phyloP scores from a whole-genome alignment of 2,888 invertebrate species.

The Oligia latruncula region DNA sequence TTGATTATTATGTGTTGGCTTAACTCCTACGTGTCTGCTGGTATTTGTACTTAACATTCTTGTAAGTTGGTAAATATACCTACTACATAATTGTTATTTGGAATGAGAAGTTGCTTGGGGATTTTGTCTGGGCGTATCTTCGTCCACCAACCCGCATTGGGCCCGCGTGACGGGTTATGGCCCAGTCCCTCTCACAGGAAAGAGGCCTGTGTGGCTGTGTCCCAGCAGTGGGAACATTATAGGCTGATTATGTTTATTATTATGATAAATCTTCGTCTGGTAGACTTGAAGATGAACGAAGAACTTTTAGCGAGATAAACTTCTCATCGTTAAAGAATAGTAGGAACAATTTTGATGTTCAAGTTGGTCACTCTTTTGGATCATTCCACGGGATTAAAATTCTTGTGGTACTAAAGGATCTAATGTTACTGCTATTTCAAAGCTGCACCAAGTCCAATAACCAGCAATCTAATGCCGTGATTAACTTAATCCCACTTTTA shows the following conservation, averaged over 20 bases:
- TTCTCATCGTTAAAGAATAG: neutral
- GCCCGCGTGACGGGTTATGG: neutral
- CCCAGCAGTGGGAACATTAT: neutral
- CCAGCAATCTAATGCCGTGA: neutral
- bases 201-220: neutral
- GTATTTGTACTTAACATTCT: conserved; percentile 52
- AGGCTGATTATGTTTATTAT: neutral
- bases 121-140: neutral
- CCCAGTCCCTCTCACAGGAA: neutral
- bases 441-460: neutral
- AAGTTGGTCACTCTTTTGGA: neutral
- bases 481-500: conserved; percentile 1
- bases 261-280: neutral
- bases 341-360: neutral
- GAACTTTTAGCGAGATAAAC: neutral
- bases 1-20: conserved; percentile 61
- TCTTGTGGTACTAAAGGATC: neutral
- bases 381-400: neutral
- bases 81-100: conserved; percentile 16
- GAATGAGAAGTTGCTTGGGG: neutral
- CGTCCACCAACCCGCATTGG: neutral
- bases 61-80: conserved; percentile 15
- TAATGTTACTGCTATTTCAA: neutral
- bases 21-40: conserved; percentile 41
- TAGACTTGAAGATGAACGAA: neutral